Evolutionary conservation across 2,888 invertebrate species (phyloP).

Genomic region (Papilio elwesi): DNA sequence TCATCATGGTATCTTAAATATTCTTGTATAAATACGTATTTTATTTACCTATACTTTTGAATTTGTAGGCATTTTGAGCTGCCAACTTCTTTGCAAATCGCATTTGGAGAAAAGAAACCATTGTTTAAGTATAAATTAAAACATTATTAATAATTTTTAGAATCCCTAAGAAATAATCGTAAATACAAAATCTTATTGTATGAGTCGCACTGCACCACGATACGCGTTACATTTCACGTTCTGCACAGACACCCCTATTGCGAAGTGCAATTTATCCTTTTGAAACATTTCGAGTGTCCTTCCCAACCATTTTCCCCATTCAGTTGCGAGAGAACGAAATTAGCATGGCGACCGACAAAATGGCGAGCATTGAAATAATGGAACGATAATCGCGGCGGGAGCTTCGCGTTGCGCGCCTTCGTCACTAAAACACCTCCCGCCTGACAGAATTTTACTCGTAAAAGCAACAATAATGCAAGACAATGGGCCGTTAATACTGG

Average conservation of each 20-base stretch:
- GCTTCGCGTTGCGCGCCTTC: constrained; percentile 19
- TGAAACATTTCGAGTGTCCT: constrained; percentile 41
- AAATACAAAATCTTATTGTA: neutral
- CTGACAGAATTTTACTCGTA: constrained; percentile 8
- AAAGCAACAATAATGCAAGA: constrained; percentile 1
- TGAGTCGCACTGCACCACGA: neutral
- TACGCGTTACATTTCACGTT: constrained; percentile 26
- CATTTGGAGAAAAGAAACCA: too few relatives aligned
- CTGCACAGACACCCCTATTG: constrained; percentile 33
- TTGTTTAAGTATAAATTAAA: too few relatives aligned
- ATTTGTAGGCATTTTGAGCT: neutral
- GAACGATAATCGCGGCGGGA: constrained; percentile 38
- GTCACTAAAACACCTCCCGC: neutral
- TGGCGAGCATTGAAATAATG: constrained; percentile 44
- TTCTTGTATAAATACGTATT: neutral
- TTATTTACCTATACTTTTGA: neutral
- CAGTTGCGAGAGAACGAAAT: constrained; percentile 45
- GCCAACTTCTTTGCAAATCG: neutral
- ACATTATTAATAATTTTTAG: too few relatives aligned
- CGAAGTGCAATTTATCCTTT: constrained; percentile 41
- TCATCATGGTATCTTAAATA: neutral
- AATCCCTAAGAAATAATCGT: neutral
- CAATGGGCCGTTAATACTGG: neutral
- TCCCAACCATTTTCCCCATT: constrained; percentile 43
- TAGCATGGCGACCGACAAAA: constrained; percentile 44